phyloP scores from a whole-genome alignment of 2,888 invertebrate species.

The Thymelicus lineola region DNA sequence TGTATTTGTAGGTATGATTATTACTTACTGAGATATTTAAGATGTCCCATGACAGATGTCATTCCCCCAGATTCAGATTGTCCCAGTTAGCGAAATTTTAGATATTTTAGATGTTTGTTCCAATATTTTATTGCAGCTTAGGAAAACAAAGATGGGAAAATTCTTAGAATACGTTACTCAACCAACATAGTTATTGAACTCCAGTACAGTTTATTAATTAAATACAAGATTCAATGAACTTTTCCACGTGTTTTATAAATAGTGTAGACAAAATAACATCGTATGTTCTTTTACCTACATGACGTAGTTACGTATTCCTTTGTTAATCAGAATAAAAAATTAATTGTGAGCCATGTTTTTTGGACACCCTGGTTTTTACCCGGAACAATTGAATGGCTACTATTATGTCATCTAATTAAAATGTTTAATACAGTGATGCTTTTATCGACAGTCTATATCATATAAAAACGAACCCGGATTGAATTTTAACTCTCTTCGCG shows the following conservation, averaged over 20 bases:
- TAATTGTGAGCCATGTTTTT: constrained; percentile 40
- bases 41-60: no score
- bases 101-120: not conserved
- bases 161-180: no score
- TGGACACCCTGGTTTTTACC: constrained; percentile 50
- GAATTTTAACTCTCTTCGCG: constrained; percentile 39
- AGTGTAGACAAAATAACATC: not conserved
- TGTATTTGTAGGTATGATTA: no score
- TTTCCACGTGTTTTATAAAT: constrained; percentile 3
- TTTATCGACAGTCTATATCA: constrained; percentile 41
- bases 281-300: constrained; percentile 5
- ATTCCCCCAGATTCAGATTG: no score
- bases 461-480: constrained; percentile 49
- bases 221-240: not conserved
- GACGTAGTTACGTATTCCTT: constrained; percentile 32
- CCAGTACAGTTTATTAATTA: not conserved
- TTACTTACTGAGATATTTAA: no score
- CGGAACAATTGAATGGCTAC: constrained; percentile 46
- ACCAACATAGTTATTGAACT: no score
- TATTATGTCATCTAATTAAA: constrained; percentile 44
- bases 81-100: no score
- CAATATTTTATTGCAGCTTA: no score
- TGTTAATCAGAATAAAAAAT: constrained; percentile 22
- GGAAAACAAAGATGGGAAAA: no score
- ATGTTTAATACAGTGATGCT: constrained; percentile 47